Percentiles rank a stretch among this genome's conserved stretches.
Evolutionary conservation across 2,888 invertebrate genomes (phyloP).

Genomic region (Euplagia quadripunctaria): DNA sequence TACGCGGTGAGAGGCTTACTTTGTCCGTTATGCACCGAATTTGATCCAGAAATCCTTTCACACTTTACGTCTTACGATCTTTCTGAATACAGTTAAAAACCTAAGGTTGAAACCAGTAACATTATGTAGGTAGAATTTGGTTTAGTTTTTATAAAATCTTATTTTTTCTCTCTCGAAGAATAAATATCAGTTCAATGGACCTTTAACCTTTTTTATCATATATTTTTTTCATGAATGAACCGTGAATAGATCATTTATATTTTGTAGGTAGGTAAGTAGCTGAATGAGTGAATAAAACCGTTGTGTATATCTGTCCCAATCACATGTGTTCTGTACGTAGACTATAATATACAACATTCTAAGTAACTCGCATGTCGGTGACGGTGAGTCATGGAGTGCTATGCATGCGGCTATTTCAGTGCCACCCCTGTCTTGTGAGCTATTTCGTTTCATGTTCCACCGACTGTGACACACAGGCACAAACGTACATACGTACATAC

Average conservation of each 20-base stretch:
- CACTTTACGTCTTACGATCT: not conserved
- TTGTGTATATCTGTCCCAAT: not conserved
- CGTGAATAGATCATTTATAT: not conserved
- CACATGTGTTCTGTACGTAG: not conserved
- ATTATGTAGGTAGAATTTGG: not conserved
- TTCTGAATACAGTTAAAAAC: not conserved
- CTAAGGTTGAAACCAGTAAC: not conserved
- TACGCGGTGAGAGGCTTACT: not conserved
- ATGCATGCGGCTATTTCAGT: conserved; percentile 11
- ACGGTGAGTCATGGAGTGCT: not conserved
- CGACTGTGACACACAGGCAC: not conserved
- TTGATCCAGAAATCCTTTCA: not conserved
- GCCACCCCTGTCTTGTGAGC: conserved; percentile 6
- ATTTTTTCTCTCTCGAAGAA: not conserved
- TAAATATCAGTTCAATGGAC: not conserved
- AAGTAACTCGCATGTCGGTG: not conserved
- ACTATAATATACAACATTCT: not conserved
- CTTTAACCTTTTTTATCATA: not conserved
- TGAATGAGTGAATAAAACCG: too few species aligned
- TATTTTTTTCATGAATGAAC: not conserved
- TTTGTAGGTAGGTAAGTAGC: not conserved
- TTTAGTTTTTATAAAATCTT: not conserved
- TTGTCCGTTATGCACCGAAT: too few species aligned
- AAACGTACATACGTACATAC: not conserved
- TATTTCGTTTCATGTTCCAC: not conserved